Percentiles rank a stretch among this genome's conserved stretches.
Conservation (phyloP, 2,888 invertebrate species). For the Ametastegia equiseti region DNA sequence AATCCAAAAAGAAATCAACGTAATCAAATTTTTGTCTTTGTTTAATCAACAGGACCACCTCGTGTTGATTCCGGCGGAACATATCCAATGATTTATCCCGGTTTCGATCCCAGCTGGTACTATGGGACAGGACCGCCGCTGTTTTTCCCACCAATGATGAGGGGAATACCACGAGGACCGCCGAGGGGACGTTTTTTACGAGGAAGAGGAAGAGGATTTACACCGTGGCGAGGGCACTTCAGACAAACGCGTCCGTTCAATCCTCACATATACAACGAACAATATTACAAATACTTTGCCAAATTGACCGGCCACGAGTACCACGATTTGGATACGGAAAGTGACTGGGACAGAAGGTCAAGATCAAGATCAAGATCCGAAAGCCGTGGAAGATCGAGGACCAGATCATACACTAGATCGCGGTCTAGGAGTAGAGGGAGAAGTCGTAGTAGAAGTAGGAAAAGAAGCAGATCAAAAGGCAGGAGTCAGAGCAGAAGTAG, state of each 20-base stretch:
- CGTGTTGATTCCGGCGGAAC: conserved; percentile 57
- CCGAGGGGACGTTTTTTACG: conserved; percentile 52
- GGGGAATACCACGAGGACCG: conserved; percentile 61
- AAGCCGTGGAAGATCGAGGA: conserved; percentile 56
- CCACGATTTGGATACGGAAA: conserved; percentile 77
- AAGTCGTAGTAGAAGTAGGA: conserved; percentile 52
- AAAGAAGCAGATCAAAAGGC: background rate
- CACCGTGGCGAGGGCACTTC: conserved; percentile 60
- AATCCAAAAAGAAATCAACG: background rate
- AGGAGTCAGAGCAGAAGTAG: background rate
- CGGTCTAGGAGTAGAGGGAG: conserved; percentile 56
- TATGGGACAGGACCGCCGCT: conserved; percentile 69
- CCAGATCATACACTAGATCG: conserved; percentile 62
- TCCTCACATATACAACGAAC: conserved; percentile 75
- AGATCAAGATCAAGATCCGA: conserved; percentile 67
- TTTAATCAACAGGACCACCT: background rate
- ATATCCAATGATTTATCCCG: conserved; percentile 65
- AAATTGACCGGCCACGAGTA: conserved; percentile 79
- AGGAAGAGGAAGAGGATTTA: conserved; percentile 58
- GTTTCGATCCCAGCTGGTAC: conserved; percentile 67
- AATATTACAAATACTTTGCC: conserved; percentile 80
- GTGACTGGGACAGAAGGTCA: conserved; percentile 66
- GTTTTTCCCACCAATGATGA: conserved; percentile 63
- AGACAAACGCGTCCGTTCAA: conserved; percentile 68
- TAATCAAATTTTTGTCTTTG: background rate